Base-by-base conservation (phyloP, 1,140 invertebrate species). In the Hycleus cichorii region DNA sequence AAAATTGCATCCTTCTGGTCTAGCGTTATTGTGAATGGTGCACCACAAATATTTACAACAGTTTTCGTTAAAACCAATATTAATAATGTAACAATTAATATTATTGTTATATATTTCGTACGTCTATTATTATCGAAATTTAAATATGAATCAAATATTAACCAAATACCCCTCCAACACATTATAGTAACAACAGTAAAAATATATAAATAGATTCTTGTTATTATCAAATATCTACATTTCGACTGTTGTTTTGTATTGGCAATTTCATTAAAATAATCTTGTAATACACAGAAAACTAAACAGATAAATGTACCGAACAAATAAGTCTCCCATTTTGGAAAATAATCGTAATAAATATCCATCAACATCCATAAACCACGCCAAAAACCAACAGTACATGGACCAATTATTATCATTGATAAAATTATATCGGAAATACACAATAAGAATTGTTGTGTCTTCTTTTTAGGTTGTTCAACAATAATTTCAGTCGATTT, bases 351-450 rank as follows among this genome's bases (percentile, higher is more conserved):
- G 0, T 62, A 54, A 62, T 81, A 74, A 2, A 75, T 58, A 38
- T 86, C 81, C 79, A 86, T 81, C 6, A 85, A 68, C 7, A 70
- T 71, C 83, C 83, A 87, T 1, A 79, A 77, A 0, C 83, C 82
- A 42, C 81, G 69, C 86, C 86, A 88, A 53, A 80, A 79, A 1
- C 75, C 71, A 2, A 88, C 77, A 0, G 81, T 79, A 11, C 81
- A 69, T 0, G 85, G 84, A 1, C 78, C 75, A 1, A 87, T 75
- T 3, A 87, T 57, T 4, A 56, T 7, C 39, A 47, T 25, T 11
- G 27, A 48, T 12, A 56, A 9, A 27, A 56, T 6, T 27, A 18
- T 73, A 63, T 32, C 38, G 38, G 42, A 45, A 46, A 43, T 27
- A 8, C 50, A 10, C 4, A 52, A 9, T 43, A 52, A 27, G 9